These are phyloP conservation scores for Ectropis crepuscularia DNA, from an alignment of 2,888 invertebrate species.

Conservation along the genomic window DNA sequence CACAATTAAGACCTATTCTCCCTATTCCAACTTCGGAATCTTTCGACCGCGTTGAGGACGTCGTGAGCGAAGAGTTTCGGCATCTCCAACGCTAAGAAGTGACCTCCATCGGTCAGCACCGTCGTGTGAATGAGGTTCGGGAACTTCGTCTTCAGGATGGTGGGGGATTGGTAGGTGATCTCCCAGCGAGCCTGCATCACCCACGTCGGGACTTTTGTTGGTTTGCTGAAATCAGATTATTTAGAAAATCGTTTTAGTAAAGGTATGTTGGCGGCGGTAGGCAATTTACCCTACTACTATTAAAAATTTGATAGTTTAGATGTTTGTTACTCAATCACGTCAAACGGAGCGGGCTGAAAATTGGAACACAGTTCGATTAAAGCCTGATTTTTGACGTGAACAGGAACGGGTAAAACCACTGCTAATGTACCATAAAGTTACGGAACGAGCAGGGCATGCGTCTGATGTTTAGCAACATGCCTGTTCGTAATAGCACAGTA, in stretches of 20 bases:
- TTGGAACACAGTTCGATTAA: too few species aligned
- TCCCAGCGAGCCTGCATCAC: slow-evolving; percentile 25
- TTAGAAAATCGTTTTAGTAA: not conserved
- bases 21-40: slow-evolving; percentile 14
- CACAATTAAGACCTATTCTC: not conserved
- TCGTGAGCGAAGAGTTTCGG: slow-evolving; percentile 16
- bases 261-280: too few species aligned
- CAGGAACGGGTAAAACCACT: too few species aligned
- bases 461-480: too few species aligned
- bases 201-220: slow-evolving; percentile 29
- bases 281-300: too few species aligned
- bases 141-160: slow-evolving; percentile 24
- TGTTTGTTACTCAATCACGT: too few species aligned
- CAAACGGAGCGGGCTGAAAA: too few species aligned
- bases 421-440: too few species aligned
- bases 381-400: too few species aligned
- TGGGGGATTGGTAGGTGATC: slow-evolving; percentile 16
- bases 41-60: slow-evolving; percentile 11
- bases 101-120: slow-evolving; percentile 20
- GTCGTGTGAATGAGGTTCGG: slow-evolving; percentile 21
- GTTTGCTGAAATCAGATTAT: slow-evolving; percentile 3
- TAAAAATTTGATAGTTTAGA: too few species aligned
- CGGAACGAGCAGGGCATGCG: too few species aligned
- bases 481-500: too few species aligned
- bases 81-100: slow-evolving; percentile 29